Percentiles rank a stretch among this genome's conserved stretches.
Evolutionary conservation across 2,888 invertebrate genomes (phyloP).

Genomic region (Lamellibrachia satsuma): DNA sequence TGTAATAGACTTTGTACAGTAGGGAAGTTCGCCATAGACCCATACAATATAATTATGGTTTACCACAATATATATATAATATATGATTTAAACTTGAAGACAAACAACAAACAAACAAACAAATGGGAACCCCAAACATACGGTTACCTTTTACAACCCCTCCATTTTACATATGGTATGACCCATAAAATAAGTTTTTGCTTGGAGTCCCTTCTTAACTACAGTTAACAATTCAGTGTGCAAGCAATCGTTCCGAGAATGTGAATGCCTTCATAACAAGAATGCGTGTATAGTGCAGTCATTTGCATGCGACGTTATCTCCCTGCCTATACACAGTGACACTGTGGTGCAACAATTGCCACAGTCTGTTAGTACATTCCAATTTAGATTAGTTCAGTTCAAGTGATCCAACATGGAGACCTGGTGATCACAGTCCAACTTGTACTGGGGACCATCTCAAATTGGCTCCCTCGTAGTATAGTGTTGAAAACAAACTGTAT

Average conservation of each 20-base stretch:
- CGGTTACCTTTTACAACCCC: too few species aligned
- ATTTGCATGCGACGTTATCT: not conserved
- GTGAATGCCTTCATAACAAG: not conserved
- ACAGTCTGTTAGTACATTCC: not conserved
- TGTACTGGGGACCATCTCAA: not conserved
- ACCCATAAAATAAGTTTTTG: too few species aligned
- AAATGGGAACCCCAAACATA: too few species aligned
- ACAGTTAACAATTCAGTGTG: not conserved
- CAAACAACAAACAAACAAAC: too few species aligned
- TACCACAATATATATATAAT: too few species aligned
- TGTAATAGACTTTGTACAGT: too few species aligned
- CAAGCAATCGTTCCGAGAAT: not conserved
- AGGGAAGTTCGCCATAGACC: too few species aligned
- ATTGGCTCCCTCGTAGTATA: not conserved
- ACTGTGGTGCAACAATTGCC: not conserved
- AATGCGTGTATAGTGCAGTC: not conserved
- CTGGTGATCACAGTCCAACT: not conserved
- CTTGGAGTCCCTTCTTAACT: too few species aligned
- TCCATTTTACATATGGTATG: too few species aligned
- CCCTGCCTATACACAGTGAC: not conserved
- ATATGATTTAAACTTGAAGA: too few species aligned
- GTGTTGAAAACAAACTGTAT: not conserved
- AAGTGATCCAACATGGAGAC: not conserved
- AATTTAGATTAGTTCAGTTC: not conserved
- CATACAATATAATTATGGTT: too few species aligned